These are phyloP conservation scores for Acronicta aceris DNA, from an alignment of 2,888 invertebrate genomes.

Conservation along the genomic window DNA sequence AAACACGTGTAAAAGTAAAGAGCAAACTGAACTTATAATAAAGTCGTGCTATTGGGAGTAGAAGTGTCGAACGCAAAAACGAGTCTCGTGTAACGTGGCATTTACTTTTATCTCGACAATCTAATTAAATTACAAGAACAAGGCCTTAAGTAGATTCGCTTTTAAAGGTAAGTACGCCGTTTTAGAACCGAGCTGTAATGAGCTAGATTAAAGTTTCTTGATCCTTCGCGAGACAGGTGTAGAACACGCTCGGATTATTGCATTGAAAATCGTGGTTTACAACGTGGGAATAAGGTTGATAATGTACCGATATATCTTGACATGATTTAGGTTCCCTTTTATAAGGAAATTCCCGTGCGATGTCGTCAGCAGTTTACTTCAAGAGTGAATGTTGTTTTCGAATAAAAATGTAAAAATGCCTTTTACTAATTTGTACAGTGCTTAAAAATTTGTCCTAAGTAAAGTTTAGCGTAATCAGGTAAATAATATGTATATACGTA, in stretches of 20 bases:
- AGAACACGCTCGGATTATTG: slow-evolving; percentile 59
- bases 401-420: slow-evolving; percentile 23
- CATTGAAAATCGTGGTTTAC: slow-evolving; percentile 63
- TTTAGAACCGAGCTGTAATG: slow-evolving; percentile 70
- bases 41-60: slow-evolving; percentile 69
- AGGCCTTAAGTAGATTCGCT: slow-evolving; percentile 68
- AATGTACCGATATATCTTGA: slow-evolving; percentile 56
- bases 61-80: slow-evolving; percentile 70
- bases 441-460: neutral
- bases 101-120: slow-evolving; percentile 80
- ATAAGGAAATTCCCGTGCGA: slow-evolving; percentile 69
- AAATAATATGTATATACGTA: no score
- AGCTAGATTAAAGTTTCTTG: slow-evolving; percentile 82
- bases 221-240: slow-evolving; percentile 82
- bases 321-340: slow-evolving; percentile 73
- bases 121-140: slow-evolving; percentile 77
- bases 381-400: slow-evolving; percentile 50
- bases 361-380: slow-evolving; percentile 73
- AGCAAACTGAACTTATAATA: slow-evolving; percentile 57
- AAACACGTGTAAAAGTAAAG: slow-evolving; percentile 26
- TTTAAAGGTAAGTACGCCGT: slow-evolving; percentile 70
- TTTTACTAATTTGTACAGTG: slow-evolving; percentile 7
- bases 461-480: no score
- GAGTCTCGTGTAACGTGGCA: slow-evolving; percentile 72
- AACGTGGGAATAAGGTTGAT: slow-evolving; percentile 64